phyloP scores from a whole-genome alignment of 2,888 invertebrate genomes.

The Catocala nupta region DNA sequence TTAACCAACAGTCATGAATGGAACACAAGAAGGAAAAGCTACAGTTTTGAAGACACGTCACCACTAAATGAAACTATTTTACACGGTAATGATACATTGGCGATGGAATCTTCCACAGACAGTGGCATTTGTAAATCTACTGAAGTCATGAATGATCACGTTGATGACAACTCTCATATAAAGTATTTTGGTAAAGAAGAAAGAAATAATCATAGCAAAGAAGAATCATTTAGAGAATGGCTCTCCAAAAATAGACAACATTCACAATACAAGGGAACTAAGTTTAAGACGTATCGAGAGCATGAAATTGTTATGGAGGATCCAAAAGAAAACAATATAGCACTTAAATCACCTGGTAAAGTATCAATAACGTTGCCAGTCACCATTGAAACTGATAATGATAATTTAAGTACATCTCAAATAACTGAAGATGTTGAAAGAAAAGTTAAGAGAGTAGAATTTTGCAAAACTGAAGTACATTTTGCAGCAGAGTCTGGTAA shows the following conservation, averaged over 20 bases:
- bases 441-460: conserved; percentile 92
- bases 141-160: conserved; percentile 86
- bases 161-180: conserved; percentile 57
- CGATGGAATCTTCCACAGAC: conserved; percentile 92
- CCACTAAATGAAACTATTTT: conserved; percentile 69
- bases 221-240: conserved; percentile 80
- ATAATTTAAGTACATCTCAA: conserved; percentile 59
- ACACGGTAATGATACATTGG: conserved; percentile 79
- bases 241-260: conserved; percentile 73
- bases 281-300: conserved; percentile 64
- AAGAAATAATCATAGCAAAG: conserved; percentile 58
- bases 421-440: conserved; percentile 74
- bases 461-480: conserved; percentile 96
- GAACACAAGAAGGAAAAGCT: conserved; percentile 92
- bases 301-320: conserved; percentile 65
- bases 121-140: conserved; percentile 92
- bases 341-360: conserved; percentile 77
- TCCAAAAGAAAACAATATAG: conserved; percentile 68
- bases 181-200: conserved; percentile 57
- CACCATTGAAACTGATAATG: conserved; percentile 67
- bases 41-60: conserved; percentile 89
- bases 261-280: conserved; percentile 63
- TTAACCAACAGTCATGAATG: conserved; percentile 86
- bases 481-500: conserved; percentile 95
- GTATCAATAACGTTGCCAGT: conserved; percentile 78